Evolutionary conservation across 2,113 vertebrate species (phyloP), one percentile per base, ranked within the genome.

Genomic region (Progne subis): DNA sequence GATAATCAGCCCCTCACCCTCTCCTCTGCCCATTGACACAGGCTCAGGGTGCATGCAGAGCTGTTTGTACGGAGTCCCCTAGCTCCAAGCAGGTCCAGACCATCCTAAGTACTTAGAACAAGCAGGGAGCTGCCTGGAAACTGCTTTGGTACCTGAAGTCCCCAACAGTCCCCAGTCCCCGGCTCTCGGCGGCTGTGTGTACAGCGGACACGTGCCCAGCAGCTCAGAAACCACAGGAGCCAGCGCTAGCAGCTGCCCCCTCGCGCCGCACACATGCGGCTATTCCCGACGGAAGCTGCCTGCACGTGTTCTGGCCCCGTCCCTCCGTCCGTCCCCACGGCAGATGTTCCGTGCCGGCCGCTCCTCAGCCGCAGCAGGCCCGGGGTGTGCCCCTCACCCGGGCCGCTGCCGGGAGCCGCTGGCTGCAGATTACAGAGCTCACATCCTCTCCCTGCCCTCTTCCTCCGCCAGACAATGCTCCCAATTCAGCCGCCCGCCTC

Each of bases 381-480:
- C 8, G 12, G 93, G 80, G 79, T 29, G 91, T 90, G 91, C 59
- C 71, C 4, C 23, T 55, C 52, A 24, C 37, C 59, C 26, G 2
- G 18, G 63, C 75, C 59, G 67, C 84, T 79, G 46, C 68, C 29
- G 21, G 61, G 50, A 68, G 63, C 82, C 39, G 32, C 61, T 41
- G 3, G 34, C 65, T 86, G 78, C 81, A 88, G 95, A 87, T 94
- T 95, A 95, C 88, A 95, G 83, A 94, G 82, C 86, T 88, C 79
- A 83, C 92, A 93, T 93, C 92, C 94, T 95, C 82, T 97, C 87
- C 81, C 86, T 90, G 82, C 94, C 96, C 85, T 94, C 92, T 97
- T 97, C 96, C 96, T 97, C 80, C 75, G n/a, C 21, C 1, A 5
- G 91, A 95, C 86, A 93, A 93, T 94, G 74, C 82, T 88, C 86